Evolutionary conservation across 2,113 vertebrate species (phyloP).

Genomic region (Bufo gargarizans): DNA sequence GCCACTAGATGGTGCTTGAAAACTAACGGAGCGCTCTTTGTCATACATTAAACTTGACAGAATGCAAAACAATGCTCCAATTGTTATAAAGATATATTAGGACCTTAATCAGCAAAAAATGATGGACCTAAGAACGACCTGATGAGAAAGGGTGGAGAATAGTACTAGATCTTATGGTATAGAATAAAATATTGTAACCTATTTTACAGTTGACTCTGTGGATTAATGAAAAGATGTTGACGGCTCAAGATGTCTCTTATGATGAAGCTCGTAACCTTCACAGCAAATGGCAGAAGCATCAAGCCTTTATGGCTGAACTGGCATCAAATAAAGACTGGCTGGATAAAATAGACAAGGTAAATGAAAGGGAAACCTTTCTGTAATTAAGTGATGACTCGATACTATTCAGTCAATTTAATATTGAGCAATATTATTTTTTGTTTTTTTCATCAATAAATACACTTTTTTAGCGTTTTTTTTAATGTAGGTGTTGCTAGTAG

Average conservation of each 20-base stretch:
- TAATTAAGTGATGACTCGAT: background rate
- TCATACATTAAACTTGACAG: too few relatives aligned
- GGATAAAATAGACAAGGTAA: constrained; percentile 88
- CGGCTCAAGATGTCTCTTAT: constrained; percentile 91
- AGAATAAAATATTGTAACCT: too few relatives aligned
- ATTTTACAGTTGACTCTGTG: constrained; percentile 83
- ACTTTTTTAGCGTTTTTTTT: too few relatives aligned
- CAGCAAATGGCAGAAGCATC: constrained; percentile 96
- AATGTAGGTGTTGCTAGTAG: too few relatives aligned
- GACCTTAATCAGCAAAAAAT: background rate
- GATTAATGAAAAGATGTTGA: constrained; percentile 95
- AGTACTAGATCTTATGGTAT: too few relatives aligned
- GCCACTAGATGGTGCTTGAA: too few relatives aligned
- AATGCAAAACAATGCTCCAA: too few relatives aligned
- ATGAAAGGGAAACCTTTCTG: background rate
- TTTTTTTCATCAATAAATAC: background rate
- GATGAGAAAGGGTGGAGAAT: background rate
- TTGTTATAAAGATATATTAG: background rate
- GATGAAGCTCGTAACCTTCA: constrained; percentile 92
- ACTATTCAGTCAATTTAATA: background rate
- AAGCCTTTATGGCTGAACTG: constrained; percentile 93
- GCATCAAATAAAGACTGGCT: constrained; percentile 93
- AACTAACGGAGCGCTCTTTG: too few relatives aligned
- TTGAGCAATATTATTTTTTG: background rate
- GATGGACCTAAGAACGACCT: background rate